Base-by-base conservation (phyloP, 2,797 vertebrate species). In the Clamator glandarius region DNA sequence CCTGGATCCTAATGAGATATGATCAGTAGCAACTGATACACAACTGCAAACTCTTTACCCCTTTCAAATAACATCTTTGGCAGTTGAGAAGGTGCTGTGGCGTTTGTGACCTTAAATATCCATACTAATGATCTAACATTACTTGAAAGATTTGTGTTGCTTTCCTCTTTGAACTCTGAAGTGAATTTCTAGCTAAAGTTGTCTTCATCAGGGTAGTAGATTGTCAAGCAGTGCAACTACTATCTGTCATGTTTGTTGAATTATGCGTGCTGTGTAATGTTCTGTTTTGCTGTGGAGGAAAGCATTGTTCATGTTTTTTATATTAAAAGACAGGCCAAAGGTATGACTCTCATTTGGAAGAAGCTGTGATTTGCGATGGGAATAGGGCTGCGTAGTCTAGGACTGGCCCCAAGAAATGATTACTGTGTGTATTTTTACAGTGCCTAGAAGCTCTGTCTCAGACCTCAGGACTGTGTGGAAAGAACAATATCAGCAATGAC, bases 261-360 rank as follows among this genome's bases (percentile, higher is more conserved):
- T 82, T 95, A 39, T 70, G 52, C 12, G 48, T n/a, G 63, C 78
- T 90, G 57, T 2, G 4, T 74, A 59, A 59, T 24, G 4, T 26
- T 70, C 55, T 94, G 46, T 39, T 91, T 35, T 54, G 72, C 68
- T 46, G 31, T 31, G 44, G 63, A 76, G 50, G 23, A 68, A 75
- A 63, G 57, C 48, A 25, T 51, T 77, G 68, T 48, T 80, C 20
- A 4, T 89, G 81, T 2, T 36, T 73, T 90, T 94, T 73, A 70
- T 79, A 23, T 83, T 69, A 70, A 81, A 70, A 95, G 87, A 51
- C 75, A 91, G 86, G 87, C 89, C 89, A 96, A 14, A 87, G 76
- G 75, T 80, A 85, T 94, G 89, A 91, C 82, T 95, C 84, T 9
- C 7, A 31, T 91, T 83, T 94, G 95, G 94, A 96, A 95, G 82